A percentile compares a stretch with the other conserved stretches of the same genome.
phyloP scores from a whole-genome alignment of 2,888 invertebrate genomes.

The Rhyacophila evoluta region DNA sequence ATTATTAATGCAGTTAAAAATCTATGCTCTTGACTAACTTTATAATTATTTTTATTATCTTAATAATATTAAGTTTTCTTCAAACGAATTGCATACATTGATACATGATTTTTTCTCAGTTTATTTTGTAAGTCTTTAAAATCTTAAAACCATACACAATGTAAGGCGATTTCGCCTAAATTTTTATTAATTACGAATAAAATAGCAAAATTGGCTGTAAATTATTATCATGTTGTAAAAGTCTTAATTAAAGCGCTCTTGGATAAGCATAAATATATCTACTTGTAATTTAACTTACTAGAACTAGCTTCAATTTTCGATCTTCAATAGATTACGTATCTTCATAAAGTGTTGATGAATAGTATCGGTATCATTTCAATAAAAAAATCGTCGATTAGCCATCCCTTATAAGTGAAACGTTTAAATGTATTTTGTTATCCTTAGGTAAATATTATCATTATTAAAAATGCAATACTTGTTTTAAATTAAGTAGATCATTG shows the following conservation, averaged over 20 bases:
- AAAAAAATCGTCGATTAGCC: constrained; percentile 23
- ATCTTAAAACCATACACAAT: constrained; percentile 52
- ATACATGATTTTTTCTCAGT: constrained; percentile 35
- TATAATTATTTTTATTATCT: too few relatives aligned
- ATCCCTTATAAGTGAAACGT: constrained; percentile 4
- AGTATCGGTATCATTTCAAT: constrained; percentile 25
- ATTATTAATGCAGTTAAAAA: too few relatives aligned
- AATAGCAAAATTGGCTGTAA: constrained; percentile 53
- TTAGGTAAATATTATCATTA: constrained; percentile 31
- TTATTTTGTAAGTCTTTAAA: constrained; percentile 33
- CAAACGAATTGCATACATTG: too few relatives aligned
- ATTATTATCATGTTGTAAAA: constrained; percentile 48
- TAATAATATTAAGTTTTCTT: too few relatives aligned
- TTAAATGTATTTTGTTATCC: constrained; percentile 31
- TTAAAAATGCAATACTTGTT: constrained; percentile 32
- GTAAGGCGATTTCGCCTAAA: constrained; percentile 55
- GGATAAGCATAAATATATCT: constrained; percentile 32
- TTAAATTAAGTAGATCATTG: constrained; percentile 15
- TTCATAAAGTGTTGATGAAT: constrained; percentile 21
- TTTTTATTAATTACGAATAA: constrained; percentile 45
- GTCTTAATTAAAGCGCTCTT: constrained; percentile 45
- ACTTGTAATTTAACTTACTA: constrained; percentile 45
- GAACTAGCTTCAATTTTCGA: constrained; percentile 49
- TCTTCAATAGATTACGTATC: constrained; percentile 46
- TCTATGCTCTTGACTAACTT: too few relatives aligned